Evolutionary conservation across 2,113 vertebrate genomes (phyloP).

Genomic region (Sylvia atricapilla): DNA sequence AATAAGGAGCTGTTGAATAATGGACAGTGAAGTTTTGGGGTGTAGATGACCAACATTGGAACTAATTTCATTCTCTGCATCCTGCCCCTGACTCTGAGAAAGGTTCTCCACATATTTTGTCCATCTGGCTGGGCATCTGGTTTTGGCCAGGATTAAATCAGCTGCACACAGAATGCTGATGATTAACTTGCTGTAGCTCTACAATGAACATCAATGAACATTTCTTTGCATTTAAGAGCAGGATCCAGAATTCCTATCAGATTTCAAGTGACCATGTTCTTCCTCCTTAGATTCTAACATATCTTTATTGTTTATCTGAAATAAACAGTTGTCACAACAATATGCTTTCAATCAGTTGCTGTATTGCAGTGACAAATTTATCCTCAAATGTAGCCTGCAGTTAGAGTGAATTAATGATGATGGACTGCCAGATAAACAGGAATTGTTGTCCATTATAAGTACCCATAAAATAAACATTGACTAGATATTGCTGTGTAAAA

Average conservation of each 20-base stretch:
- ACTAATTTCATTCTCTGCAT: neutral
- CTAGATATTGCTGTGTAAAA: neutral
- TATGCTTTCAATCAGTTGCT: neutral
- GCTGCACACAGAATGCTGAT: neutral
- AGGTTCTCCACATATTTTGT: neutral
- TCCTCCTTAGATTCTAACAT: neutral
- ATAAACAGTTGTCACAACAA: neutral
- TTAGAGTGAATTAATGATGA: neutral
- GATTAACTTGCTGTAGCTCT: neutral
- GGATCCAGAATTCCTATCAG: neutral
- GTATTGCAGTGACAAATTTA: neutral
- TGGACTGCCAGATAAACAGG: neutral
- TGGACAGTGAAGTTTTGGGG: neutral
- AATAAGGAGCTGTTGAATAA: neutral
- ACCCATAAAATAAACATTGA: neutral
- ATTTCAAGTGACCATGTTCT: neutral
- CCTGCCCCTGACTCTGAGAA: neutral
- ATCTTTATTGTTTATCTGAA: neutral
- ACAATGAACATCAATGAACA: accelerated
- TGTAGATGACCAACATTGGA: neutral
- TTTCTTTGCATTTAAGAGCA: neutral
- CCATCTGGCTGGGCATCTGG: neutral
- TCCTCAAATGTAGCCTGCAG: neutral
- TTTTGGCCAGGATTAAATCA: neutral
- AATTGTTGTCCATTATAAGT: neutral